Evolutionary conservation across 1,140 invertebrate species (phyloP).

Genomic region (Lordiphosa collinella): DNA sequence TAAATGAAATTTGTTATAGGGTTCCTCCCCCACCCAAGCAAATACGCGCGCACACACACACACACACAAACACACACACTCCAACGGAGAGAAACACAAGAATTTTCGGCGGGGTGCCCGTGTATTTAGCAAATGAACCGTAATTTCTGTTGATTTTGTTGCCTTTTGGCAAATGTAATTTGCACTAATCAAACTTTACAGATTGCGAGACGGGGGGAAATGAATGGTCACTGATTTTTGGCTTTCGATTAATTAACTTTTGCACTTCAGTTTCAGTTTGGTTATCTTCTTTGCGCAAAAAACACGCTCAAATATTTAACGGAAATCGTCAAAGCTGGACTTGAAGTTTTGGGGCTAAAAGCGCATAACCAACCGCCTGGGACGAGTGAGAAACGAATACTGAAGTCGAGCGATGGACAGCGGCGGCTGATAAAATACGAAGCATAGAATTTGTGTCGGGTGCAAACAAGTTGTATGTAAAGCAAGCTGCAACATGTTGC

Average conservation of each 20-base stretch:
- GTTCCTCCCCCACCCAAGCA: not conserved
- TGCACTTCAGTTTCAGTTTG: not conserved
- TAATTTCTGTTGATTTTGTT: slow-evolving; percentile 33
- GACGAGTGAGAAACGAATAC: slow-evolving; percentile 47
- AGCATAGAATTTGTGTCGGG: slow-evolving; percentile 17
- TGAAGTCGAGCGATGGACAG: slow-evolving; percentile 41
- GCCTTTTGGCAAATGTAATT: not conserved
- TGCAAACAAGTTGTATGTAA: slow-evolving; percentile 1
- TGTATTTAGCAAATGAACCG: slow-evolving; percentile 49
- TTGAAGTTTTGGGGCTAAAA: not conserved
- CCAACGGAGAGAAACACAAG: not conserved
- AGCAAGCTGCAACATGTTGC: slow-evolving; percentile 35
- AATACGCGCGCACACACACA: slow-evolving; percentile 2
- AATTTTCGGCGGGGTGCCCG: slow-evolving; percentile 7
- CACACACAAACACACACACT: slow-evolving; percentile 5
- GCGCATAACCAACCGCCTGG: not conserved
- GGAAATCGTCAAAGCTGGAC: slow-evolving; percentile 22
- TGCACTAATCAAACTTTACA: slow-evolving; percentile 24
- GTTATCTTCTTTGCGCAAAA: not conserved
- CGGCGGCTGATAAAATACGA: slow-evolving; percentile 50
- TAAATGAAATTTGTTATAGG: slow-evolving; percentile 45
- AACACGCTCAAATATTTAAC: slow-evolving; percentile 4
- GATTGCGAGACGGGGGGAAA: slow-evolving; percentile 11
- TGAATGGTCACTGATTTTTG: slow-evolving; percentile 22
- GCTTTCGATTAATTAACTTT: not conserved